phyloP scores from a whole-genome alignment of 2,888 invertebrate species.

The Phorcus lineatus region DNA sequence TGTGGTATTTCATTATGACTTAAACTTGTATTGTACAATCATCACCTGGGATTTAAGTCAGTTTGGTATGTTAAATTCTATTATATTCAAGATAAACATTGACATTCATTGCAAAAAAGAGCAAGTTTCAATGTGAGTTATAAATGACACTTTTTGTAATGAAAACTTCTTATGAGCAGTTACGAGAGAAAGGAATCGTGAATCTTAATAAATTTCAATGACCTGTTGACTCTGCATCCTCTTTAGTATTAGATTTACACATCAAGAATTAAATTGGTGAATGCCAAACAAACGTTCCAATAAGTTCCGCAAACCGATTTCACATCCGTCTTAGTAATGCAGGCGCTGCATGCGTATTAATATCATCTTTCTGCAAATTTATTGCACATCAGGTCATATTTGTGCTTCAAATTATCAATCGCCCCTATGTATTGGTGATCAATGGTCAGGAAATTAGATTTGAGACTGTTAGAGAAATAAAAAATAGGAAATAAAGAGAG shows the following conservation, averaged over 20 bases:
- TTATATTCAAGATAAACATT: too few species aligned
- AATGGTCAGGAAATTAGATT: neutral
- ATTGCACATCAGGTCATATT: neutral
- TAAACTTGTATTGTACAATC: neutral
- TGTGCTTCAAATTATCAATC: constrained; percentile 1
- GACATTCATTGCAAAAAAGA: too few species aligned
- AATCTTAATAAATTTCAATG: neutral
- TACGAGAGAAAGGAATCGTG: neutral
- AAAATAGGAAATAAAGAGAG: constrained; percentile 13
- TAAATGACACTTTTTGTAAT: neutral
- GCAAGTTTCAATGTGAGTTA: too few species aligned
- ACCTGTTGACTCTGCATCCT: neutral
- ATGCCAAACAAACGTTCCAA: too few species aligned
- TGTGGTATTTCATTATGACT: neutral
- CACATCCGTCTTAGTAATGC: neutral
- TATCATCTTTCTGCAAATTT: neutral
- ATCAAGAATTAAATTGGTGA: too few species aligned
- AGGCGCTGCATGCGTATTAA: neutral
- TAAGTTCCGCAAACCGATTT: neutral
- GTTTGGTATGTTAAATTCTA: too few species aligned
- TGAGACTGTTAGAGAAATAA: neutral
- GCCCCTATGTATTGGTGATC: constrained; percentile 10
- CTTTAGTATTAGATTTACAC: neutral
- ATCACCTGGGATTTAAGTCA: neutral
- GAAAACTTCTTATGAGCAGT: neutral